Base-by-base conservation (phyloP, 92 coral and sea anemone species). In the Parazoanthus darwini region DNA sequence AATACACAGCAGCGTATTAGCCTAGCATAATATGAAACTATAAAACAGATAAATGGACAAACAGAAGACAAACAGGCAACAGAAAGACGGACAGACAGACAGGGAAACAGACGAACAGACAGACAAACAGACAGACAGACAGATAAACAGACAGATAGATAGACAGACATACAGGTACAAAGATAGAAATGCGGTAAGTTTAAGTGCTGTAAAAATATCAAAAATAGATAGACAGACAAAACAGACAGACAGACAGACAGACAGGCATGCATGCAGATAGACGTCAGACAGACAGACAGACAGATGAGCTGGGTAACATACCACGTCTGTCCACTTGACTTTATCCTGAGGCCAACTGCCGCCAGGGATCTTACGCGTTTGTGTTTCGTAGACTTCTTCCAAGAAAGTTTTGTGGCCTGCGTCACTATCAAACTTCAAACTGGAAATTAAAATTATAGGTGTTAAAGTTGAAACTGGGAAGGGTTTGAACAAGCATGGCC, bases 341-440 rank as follows among this genome's bases (percentile, higher is more conserved):
- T 83, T 70, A 54, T 68, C 87, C 43, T 25, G 77, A 6, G 78
- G 78, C 87, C 87, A 83, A 10, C n/a, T 8, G 23, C 78, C 87
- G 2, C 87, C 87, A 6, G 87, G 87, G 5, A 83, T 68, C 26
- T 70, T 0, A 25, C 87, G 87, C 2, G 78, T 70, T 43, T 83
- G 87, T 11, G 77, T 83, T 5, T 83, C 87, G 78, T 3, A 83
- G 10, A 83, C 87, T 70, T 83, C 87, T 70, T 83, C 87, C 58
- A 83, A 26, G 38, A 68, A 83, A 16, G 87, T 83, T 39, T 83
- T 83, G 58, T 83, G 87, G 63, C 87, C 87, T 0, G 87, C 59
- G 43, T 83, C 87, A n/a, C 25, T 68, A 15, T 83, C 87, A 70
- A 82, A 82, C 51, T 82, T 82, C 76, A 82, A 66, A 59, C 86